Percentiles rank a stretch among this genome's conserved stretches.
These are phyloP conservation scores for Chaunax sp. DNA, from an alignment of 2,797 vertebrate species.

Conservation along the genomic window DNA sequence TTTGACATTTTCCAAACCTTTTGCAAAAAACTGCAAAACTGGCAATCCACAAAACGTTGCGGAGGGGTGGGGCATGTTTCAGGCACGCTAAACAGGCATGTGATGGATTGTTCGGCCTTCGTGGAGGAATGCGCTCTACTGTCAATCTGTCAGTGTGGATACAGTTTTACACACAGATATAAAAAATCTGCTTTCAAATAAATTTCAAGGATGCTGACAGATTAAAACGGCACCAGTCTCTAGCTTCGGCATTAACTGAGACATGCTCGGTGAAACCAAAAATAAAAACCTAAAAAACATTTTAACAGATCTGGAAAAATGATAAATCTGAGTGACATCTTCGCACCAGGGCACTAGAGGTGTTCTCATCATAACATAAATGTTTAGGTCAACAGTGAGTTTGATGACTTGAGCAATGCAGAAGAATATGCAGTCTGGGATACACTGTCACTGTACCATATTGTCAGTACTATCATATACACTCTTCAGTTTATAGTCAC, in stretches of 20 bases:
- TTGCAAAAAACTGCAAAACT: too few relatives aligned
- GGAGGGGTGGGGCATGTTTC: neutral
- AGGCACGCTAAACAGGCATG: too few relatives aligned
- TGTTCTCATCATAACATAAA: slow-evolving; percentile 26
- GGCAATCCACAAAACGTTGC: too few relatives aligned
- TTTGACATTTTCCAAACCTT: too few relatives aligned
- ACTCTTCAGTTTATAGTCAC: slow-evolving; percentile 18
- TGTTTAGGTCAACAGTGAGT: slow-evolving; percentile 17
- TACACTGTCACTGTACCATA: neutral
- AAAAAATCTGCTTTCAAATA: slow-evolving; percentile 1
- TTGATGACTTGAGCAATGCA: slow-evolving; percentile 19
- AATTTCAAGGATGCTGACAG: slow-evolving; percentile 15
- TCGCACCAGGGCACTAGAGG: slow-evolving; percentile 20
- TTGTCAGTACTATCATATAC: slow-evolving; percentile 1
- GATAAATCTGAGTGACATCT: slow-evolving; percentile 46
- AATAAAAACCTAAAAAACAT: slow-evolving; percentile 21
- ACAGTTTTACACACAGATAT: neutral
- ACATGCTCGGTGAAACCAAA: slow-evolving; percentile 16
- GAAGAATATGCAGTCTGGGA: slow-evolving; percentile 7
- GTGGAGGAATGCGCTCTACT: too few relatives aligned
- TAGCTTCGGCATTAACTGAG: slow-evolving; percentile 51
- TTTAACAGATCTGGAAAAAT: slow-evolving; percentile 50
- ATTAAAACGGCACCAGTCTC: neutral
- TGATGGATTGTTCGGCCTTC: too few relatives aligned
- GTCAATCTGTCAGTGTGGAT: neutral